These are phyloP conservation scores for Parnassius orleans DNA, from an alignment of 2,888 invertebrate species.

Conservation along the genomic window DNA sequence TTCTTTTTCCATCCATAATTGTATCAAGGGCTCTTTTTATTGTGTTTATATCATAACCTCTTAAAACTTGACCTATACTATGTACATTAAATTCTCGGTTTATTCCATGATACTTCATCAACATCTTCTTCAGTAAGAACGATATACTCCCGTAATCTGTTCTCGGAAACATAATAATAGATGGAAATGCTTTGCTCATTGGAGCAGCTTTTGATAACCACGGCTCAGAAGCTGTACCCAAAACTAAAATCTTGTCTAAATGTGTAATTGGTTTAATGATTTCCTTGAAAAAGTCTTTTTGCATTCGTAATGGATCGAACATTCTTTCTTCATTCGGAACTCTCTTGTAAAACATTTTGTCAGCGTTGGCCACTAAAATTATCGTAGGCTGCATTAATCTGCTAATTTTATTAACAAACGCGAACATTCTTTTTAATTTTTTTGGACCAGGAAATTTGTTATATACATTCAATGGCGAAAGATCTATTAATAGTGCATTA, in stretches of 20 bases:
- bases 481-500: constrained; percentile 87
- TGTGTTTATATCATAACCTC: constrained; percentile 76
- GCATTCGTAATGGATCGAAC: constrained; percentile 85
- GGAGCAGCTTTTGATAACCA: constrained; percentile 77
- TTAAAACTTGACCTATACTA: constrained; percentile 74
- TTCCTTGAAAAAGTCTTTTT: constrained; percentile 83
- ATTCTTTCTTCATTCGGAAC: constrained; percentile 83
- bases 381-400: constrained; percentile 86
- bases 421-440: constrained; percentile 84
- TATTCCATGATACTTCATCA: constrained; percentile 82
- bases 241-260: constrained; percentile 84
- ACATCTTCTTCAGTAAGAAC: constrained; percentile 71
- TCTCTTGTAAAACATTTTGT: constrained; percentile 85
- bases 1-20: constrained; percentile 69
- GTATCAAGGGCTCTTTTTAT: constrained; percentile 66
- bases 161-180: constrained; percentile 75
- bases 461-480: constrained; percentile 85
- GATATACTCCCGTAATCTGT: constrained; percentile 83
- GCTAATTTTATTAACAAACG: constrained; percentile 84
- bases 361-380: constrained; percentile 84
- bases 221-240: constrained; percentile 86
- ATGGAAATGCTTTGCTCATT: constrained; percentile 81
- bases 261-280: constrained; percentile 84
- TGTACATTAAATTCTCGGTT: constrained; percentile 82
- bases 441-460: constrained; percentile 86